Evolutionary conservation across 2,113 vertebrate genomes (phyloP), one percentile per base, ranked within the genome.

Genomic region (Dromaius novaehollandiae): DNA sequence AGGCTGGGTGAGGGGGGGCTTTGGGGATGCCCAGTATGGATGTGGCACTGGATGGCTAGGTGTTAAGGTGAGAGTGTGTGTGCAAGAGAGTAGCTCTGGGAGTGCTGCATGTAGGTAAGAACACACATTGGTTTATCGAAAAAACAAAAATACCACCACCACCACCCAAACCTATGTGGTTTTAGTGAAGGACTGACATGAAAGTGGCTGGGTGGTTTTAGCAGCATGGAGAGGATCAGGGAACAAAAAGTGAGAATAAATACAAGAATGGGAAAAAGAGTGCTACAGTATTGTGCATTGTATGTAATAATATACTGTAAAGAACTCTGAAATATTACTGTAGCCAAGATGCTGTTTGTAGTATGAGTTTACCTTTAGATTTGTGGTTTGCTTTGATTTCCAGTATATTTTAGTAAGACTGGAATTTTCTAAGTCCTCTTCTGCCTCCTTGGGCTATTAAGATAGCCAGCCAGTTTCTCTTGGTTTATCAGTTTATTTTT

Each of bases 401-500:
- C 46, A 48, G 18, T 48, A 48, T 58, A 32, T 58, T 58, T 64
- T 63, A 82, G 0, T 24, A 75, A 82, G 70, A 71, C 53, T 79
- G n/a, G 68, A 90, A 90, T 58, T 30, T 32, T 58, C 28, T 58
- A 32, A 58, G 18, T 71, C 14, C 17, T 10, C 16, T 92, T 64
- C 42, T 89, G 56, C 83, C 28, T 85, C 79, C 63, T 30, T 86
- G 63, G 34, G 34, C 85, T 82, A 51, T 40, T 91, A 78, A 82
- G 66, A 79, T 9, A 69, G 53, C 85, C 70, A 77, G 77, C 28
- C 51, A 78, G 64, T 51, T 84, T 74, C 64, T 82, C 73, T 58
- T 81, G 65, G 15, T 26, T 92, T 79, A 60, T 55, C 76, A 53
- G 56, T 79, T 90, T 89, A 78, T 90, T 94, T 96, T 89, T 68